Evolutionary conservation across 2,888 invertebrate genomes (phyloP).

Genomic region (Reticulitermes lucifugus): DNA sequence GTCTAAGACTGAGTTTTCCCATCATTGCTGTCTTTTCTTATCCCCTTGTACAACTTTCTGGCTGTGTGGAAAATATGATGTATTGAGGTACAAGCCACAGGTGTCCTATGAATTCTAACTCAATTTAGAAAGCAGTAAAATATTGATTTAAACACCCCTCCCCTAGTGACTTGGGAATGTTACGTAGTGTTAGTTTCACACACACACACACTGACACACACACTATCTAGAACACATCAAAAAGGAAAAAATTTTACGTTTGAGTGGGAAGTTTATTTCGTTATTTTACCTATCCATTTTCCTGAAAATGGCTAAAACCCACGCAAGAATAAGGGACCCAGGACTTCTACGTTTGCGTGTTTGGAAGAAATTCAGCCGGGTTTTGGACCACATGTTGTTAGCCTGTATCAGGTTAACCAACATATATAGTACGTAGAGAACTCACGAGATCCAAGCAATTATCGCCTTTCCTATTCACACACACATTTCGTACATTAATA

Average conservation of each 20-base stretch:
- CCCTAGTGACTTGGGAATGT: background rate
- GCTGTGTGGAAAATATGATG: background rate
- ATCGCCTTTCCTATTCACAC: background rate
- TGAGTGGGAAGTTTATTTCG: background rate
- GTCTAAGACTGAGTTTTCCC: too few species aligned
- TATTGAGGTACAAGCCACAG: background rate
- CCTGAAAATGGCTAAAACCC: background rate
- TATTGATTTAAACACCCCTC: background rate
- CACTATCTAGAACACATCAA: background rate
- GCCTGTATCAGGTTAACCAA: background rate
- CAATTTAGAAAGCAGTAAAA: slow-evolving; percentile 11
- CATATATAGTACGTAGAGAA: background rate
- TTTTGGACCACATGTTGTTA: background rate
- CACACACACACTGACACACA: too few species aligned
- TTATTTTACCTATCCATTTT: background rate
- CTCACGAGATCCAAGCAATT: background rate
- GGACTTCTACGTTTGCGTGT: background rate
- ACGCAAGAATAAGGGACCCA: background rate
- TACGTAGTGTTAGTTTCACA: slow-evolving; percentile 10
- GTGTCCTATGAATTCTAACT: slow-evolving; percentile 17
- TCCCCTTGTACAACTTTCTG: background rate
- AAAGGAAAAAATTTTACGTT: background rate
- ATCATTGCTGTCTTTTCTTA: too few species aligned
- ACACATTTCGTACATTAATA: too few species aligned
- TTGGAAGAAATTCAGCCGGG: background rate